Evolutionary conservation across 2,888 invertebrate genomes (phyloP).

Genomic region (Zygogramma bicolorata): DNA sequence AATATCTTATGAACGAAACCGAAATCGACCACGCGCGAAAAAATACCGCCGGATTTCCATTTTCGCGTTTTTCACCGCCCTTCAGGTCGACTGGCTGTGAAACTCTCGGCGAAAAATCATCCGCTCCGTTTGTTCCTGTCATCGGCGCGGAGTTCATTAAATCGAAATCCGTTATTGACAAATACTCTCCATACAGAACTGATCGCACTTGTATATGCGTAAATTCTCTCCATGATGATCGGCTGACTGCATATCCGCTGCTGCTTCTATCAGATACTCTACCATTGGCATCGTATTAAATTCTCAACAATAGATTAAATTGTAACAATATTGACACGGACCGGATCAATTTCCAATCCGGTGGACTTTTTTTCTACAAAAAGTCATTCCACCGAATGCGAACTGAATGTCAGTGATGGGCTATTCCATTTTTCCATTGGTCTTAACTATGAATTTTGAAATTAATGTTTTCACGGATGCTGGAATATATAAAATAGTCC

Average conservation of each 20-base stretch:
- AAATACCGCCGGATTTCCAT: background rate
- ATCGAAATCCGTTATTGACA: conserved; percentile 15
- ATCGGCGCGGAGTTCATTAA: conserved; percentile 5
- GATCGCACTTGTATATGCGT: background rate
- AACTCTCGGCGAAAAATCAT: background rate
- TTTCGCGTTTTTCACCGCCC: background rate
- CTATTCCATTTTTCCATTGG: too few relatives aligned
- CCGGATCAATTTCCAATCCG: conserved; percentile 10
- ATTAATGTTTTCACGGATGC: too few relatives aligned
- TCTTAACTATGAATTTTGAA: too few relatives aligned
- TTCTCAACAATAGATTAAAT: conserved; percentile 29
- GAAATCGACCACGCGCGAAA: background rate
- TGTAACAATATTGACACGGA: conserved; percentile 27
- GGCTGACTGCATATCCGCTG: background rate
- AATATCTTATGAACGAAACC: background rate
- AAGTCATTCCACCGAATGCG: background rate
- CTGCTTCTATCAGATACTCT: background rate
- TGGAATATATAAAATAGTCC: too few relatives aligned
- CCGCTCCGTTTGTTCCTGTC: conserved; percentile 3
- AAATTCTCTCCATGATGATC: conserved; percentile 4
- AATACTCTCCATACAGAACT: background rate
- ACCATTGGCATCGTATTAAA: conserved; percentile 8
- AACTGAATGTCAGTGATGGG: background rate
- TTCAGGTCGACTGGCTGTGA: background rate
- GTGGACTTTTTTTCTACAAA: conserved; percentile 5